These are phyloP conservation scores for Drosophila heteroneura DNA, from an alignment of 2,888 invertebrate species.

Conservation along the genomic window DNA sequence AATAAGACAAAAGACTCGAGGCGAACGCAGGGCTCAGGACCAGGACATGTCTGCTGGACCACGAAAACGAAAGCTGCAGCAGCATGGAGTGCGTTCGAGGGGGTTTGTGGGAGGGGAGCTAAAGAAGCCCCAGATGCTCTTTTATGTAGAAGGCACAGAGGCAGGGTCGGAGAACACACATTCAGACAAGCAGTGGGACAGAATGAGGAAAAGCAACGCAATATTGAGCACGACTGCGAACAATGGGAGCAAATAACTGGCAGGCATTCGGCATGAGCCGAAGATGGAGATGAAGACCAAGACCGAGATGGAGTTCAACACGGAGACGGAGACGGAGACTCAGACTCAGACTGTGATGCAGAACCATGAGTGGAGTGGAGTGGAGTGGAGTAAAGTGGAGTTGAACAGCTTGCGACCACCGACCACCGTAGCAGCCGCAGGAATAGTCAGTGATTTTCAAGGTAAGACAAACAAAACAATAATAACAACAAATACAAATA, in stretches of 20 bases:
- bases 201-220: slow-evolving; percentile 57
- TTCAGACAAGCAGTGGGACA: background rate
- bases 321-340: background rate
- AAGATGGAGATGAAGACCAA: slow-evolving; percentile 31
- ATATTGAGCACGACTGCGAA: slow-evolving; percentile 76
- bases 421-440: slow-evolving; percentile 73
- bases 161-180: background rate
- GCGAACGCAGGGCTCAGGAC: slow-evolving; percentile 67
- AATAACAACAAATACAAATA: slow-evolving; percentile 10
- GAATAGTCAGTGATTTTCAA: slow-evolving; percentile 74
- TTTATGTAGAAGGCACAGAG: background rate
- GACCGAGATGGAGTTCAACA: slow-evolving; percentile 8
- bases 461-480: slow-evolving; percentile 72
- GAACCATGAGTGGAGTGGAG: slow-evolving; percentile 2
- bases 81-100: slow-evolving; percentile 52
- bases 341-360: slow-evolving; percentile 2
- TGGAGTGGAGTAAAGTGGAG: background rate
- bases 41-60: slow-evolving; percentile 44
- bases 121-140: slow-evolving; percentile 26
- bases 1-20: slow-evolving; percentile 82
- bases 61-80: slow-evolving; percentile 54
- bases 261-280: slow-evolving; percentile 72
- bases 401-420: slow-evolving; percentile 28
- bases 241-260: slow-evolving; percentile 81
- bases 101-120: slow-evolving; percentile 20